Conservation (phyloP, 2,888 invertebrate species). For the Panorpa germanica region DNA sequence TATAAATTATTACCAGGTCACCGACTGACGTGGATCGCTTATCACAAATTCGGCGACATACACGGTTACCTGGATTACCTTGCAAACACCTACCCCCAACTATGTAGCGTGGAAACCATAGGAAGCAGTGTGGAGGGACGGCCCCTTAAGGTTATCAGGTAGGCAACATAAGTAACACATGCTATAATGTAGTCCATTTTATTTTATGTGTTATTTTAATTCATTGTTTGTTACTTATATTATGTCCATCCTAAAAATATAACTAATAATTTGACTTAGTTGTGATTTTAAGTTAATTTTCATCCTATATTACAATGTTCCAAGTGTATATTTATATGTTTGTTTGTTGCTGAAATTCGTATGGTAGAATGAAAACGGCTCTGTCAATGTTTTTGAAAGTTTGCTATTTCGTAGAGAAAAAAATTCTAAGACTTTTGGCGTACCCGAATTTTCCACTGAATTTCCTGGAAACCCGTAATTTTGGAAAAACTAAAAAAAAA, state of each 20-base stretch:
- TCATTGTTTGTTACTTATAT: conserved; percentile 4
- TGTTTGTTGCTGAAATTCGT: too few relatives aligned
- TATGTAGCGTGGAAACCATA: conserved; percentile 51
- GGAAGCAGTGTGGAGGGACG: conserved; percentile 57
- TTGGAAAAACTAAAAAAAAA: too few relatives aligned
- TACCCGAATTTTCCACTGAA: too few relatives aligned
- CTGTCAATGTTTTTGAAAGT: too few relatives aligned
- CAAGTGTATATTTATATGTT: too few relatives aligned
- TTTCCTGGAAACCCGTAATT: too few relatives aligned
- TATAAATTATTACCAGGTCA: conserved; percentile 17
- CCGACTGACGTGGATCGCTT: conserved; percentile 58
- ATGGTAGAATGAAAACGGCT: too few relatives aligned
- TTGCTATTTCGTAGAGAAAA: too few relatives aligned
- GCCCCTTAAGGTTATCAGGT: conserved; percentile 43
- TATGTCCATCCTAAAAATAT: conserved; percentile 5
- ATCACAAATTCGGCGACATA: conserved; percentile 48
- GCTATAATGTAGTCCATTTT: too few relatives aligned
- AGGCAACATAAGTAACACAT: too few relatives aligned
- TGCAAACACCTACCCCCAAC: conserved; percentile 47
- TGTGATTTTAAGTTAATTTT: background rate
- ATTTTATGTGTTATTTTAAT: background rate
- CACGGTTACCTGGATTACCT: conserved; percentile 52
- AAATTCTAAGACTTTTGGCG: too few relatives aligned
- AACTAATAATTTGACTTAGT: background rate
- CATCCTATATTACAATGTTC: too few relatives aligned